phyloP scores from a whole-genome alignment of 53 echinoderm and acorn worm genomes.

The Pentamera pediparva region DNA sequence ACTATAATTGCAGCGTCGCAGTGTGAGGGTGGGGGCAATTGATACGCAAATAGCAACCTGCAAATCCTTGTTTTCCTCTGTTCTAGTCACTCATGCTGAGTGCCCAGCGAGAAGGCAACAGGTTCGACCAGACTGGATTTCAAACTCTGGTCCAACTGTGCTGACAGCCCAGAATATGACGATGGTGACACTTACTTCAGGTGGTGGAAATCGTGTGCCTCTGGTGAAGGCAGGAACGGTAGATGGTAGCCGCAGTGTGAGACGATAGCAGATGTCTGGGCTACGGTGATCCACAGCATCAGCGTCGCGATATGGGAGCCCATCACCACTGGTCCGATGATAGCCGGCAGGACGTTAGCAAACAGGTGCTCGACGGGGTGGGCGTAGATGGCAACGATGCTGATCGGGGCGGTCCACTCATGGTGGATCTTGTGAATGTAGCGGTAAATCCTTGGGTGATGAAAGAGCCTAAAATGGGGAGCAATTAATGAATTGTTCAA shows the following conservation, averaged over 20 bases:
- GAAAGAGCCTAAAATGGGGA: constrained; percentile 53
- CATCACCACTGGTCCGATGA: constrained; percentile 83
- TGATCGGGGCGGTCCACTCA: constrained; percentile 92
- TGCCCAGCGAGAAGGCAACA: background rate
- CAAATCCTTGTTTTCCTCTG: no score
- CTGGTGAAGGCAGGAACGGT: constrained; percentile 84
- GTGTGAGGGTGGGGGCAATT: no score
- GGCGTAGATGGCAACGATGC: constrained; percentile 82
- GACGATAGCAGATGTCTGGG: constrained; percentile 69
- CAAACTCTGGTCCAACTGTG: no score
- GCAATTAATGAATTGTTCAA: no score
- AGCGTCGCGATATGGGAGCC: constrained; percentile 82
- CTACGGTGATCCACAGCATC: constrained; percentile 76
- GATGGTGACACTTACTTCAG: constrained; percentile 80
- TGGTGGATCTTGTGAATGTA: constrained; percentile 97
- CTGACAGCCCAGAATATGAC: no score
- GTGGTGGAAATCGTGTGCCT: constrained; percentile 98
- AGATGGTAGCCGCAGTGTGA: constrained; percentile 97
- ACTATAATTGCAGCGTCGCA: no score
- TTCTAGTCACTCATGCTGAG: background rate
- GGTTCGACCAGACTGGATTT: background rate
- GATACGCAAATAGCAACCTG: no score
- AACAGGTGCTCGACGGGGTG: constrained; percentile 92
- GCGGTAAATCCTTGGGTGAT: constrained; percentile 82
- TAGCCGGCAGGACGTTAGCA: constrained; percentile 69